Base-by-base conservation (phyloP, 2,888 invertebrate genomes). In the Drosophila anomalata region DNA sequence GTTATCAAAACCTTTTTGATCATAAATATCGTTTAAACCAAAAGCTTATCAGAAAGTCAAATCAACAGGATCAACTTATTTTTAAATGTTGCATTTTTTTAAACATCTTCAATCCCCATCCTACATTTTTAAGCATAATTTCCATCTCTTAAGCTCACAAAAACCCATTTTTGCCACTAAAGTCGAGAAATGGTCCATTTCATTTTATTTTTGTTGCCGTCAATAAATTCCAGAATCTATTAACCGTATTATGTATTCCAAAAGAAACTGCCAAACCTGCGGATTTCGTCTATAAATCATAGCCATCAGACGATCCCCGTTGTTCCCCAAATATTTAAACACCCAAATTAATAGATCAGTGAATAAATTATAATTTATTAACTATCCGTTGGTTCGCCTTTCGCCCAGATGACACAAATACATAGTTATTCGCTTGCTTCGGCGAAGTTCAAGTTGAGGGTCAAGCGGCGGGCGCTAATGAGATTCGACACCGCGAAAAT, bases 391-490 rank as follows among this genome's bases (percentile, higher is more conserved):
- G 42, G 1, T 42, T 42, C 20, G 51, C 55, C 70, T 70, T 70
- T 70, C 71, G 46, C 55, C 47, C 29, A 39, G 20, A 54, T 55
- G 62, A 51, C 54, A 71, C 68, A 67, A 56, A 65, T 65, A 47
- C 65, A 44, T 55, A 63, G 67, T 56, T 58, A 63, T 73, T 58
- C 56, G 60, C 47, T 54, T 3, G 63, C 39, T 57, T 57, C 33
- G 48, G 29, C 36, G 57, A 73, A 81, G 84, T 83, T 83, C 84
- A 83, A 87, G 83, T 84, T 83, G 78, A 86, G 79, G 87, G 77
- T 87, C 84, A 78, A 46, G 42, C 41, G 47, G 44, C 53, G 46
- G 58, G 48, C 62, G 66, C 79, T 79, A 85, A 81, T 81, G 79
- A 85, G 83, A 71, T 73, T 39, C 57, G 61, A 71, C 62, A 68